Evolutionary conservation across 2,888 invertebrate genomes (phyloP), one percentile per base, ranked within the genome.

Genomic region (Polia nebulosa): DNA sequence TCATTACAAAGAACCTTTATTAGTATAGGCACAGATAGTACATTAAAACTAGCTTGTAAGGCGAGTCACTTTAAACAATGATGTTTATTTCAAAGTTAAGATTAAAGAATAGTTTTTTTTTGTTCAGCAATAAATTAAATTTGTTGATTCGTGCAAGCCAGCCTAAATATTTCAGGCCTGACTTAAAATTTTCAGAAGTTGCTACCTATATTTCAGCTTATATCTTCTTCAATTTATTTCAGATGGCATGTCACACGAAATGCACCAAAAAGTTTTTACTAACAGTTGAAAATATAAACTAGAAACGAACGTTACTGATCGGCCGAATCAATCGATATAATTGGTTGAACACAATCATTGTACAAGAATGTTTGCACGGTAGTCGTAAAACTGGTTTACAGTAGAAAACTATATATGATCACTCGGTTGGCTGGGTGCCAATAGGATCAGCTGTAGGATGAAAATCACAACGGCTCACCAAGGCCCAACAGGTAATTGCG

Each of bases 391-490:
- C 52, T 56, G 52, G 61, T 70, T 80, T 64, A 57, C 55, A 39
- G 45, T 57, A 58, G 32, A 56, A 72, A 55, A 66, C 62, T 62
- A 51, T 32, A 53, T 70, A 62, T 77, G 73, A 80, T 78, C 59
- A 76, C 67, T 74, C 41, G 58, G n/a, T 69, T 83, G 83, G 83
- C 72, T n/a, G 44, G 22, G 39, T 25, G 82, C 82, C 80, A 83
- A 77, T 58, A 74, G 67, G 61, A 76, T 76, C 70, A 65, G 68
- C 59, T 59, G 72, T 69, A 65, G 64, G 68, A 59, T 49, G 55
- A 59, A 72, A 44, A 72, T 76, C 51, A 66, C 59, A 34, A 39
- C 56, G 49, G 53, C 11, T 51, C 7, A 49, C 41, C 77, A 74
- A 81, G 75, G 72, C 70, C 68, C 49, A 52, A 49, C 64, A 70